A percentile compares a stretch with the other conserved stretches of the same genome.
phyloP scores from a whole-genome alignment of 2,797 vertebrate species.

The Onychomys torridus region DNA sequence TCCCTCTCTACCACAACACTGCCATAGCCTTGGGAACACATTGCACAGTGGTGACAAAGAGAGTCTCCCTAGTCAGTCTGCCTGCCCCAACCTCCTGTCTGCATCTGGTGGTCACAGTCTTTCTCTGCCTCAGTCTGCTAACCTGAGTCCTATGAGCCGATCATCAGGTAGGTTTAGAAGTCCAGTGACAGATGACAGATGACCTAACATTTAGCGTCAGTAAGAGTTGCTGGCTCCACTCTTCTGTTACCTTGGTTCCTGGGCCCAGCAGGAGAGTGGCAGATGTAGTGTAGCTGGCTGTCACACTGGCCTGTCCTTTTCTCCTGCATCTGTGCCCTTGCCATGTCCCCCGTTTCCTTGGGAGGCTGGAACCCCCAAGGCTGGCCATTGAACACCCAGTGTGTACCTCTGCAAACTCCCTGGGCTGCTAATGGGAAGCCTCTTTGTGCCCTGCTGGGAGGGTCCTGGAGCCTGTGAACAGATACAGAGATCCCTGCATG shows the following conservation, averaged over 20 bases:
- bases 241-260: neutral
- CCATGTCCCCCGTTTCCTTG: neutral
- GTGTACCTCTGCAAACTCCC: neutral
- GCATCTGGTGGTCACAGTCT: neutral
- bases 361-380: neutral
- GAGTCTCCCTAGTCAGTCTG: neutral
- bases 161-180: neutral
- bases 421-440: neutral
- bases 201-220: neutral
- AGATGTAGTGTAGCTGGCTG: fast-evolving
- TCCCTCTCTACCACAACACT: neutral
- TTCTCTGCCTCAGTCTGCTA: neutral
- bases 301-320: neutral
- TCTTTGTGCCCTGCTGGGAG: neutral
- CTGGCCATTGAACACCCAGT: neutral
- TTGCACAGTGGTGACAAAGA: neutral
- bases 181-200: neutral
- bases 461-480: neutral
- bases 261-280: neutral
- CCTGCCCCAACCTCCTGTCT: neutral
- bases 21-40: fast-evolving
- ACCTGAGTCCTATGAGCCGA: neutral
- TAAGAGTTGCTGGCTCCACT: neutral
- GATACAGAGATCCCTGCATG: neutral
- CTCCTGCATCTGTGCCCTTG: neutral